These are phyloP conservation scores for Spilarctia lutea DNA, from an alignment of 2,888 invertebrate genomes.

Conservation along the genomic window DNA sequence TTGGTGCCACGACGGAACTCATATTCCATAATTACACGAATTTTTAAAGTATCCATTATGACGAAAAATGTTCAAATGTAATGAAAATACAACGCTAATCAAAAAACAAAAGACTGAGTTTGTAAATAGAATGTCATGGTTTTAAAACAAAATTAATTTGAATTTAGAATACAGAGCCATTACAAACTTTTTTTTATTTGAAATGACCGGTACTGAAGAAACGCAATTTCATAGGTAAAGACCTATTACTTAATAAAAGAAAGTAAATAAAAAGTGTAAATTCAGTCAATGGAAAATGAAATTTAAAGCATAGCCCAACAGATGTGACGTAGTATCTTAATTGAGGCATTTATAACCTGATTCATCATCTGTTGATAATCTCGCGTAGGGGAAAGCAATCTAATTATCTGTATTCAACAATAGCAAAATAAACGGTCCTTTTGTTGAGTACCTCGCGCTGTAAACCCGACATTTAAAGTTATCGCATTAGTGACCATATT, in stretches of 20 bases:
- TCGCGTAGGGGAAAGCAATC: constrained; percentile 46
- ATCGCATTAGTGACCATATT: constrained; percentile 62
- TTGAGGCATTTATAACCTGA: neutral
- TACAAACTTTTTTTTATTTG: too few species aligned
- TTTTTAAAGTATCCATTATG: too few species aligned
- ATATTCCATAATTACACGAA: too few species aligned
- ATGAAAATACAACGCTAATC: too few species aligned
- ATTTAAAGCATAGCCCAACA: neutral
- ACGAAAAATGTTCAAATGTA: too few species aligned
- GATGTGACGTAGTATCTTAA: constrained; percentile 6
- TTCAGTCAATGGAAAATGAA: neutral
- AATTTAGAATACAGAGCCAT: too few species aligned
- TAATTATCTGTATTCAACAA: constrained; percentile 54
- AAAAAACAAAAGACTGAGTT: too few species aligned
- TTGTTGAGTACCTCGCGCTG: constrained; percentile 38
- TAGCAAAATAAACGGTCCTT: constrained; percentile 38
- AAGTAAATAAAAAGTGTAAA: neutral
- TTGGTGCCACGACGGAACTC: too few species aligned
- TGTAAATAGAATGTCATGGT: too few species aligned
- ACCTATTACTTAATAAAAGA: neutral
- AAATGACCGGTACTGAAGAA: too few species aligned
- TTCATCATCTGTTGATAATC: constrained; percentile 30
- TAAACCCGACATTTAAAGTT: constrained; percentile 48
- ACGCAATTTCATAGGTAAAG: too few species aligned
- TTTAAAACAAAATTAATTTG: too few species aligned